These are phyloP conservation scores for Poecilus cupreus DNA, from an alignment of 2,888 invertebrate species.

Conservation along the genomic window DNA sequence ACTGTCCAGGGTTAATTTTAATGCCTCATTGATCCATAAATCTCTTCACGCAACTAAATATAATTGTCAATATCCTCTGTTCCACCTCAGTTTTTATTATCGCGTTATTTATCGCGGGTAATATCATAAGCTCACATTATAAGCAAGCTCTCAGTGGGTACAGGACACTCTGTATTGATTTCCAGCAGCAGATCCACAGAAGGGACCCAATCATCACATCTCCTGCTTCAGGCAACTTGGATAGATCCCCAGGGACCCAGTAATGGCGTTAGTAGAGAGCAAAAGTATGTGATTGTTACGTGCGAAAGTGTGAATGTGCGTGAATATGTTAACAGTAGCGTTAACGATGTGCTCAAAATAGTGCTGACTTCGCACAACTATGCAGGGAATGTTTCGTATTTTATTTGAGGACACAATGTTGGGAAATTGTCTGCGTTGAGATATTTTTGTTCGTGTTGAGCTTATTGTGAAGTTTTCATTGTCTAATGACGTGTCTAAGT, in stretches of 20 bases:
- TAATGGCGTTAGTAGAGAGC: background rate
- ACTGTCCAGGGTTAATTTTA: too few species aligned
- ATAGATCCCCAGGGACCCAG: conserved; percentile 14
- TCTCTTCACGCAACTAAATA: background rate
- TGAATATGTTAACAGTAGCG: conserved; percentile 15
- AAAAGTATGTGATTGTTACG: conserved; percentile 17
- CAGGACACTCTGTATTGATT: conserved; percentile 17
- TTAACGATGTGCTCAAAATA: conserved; percentile 21
- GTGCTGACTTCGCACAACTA: background rate
- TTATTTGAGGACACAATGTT: background rate
- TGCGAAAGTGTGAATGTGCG: background rate
- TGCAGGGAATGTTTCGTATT: background rate
- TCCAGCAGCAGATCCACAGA: conserved; percentile 1
- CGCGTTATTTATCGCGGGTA: background rate
- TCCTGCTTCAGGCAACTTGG: background rate
- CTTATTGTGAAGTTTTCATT: too few species aligned
- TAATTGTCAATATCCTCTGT: background rate
- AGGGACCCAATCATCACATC: conserved; percentile 16
- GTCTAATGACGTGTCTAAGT: too few species aligned
- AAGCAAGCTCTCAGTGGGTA: background rate
- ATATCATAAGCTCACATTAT: conserved; percentile 3
- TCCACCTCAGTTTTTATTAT: background rate
- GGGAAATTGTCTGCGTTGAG: background rate
- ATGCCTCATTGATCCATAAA: background rate
- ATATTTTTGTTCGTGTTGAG: background rate